Evolutionary conservation across 2,888 invertebrate genomes (phyloP), one percentile per base, ranked within the genome.

Genomic region (Protophormia terraenovae): DNA sequence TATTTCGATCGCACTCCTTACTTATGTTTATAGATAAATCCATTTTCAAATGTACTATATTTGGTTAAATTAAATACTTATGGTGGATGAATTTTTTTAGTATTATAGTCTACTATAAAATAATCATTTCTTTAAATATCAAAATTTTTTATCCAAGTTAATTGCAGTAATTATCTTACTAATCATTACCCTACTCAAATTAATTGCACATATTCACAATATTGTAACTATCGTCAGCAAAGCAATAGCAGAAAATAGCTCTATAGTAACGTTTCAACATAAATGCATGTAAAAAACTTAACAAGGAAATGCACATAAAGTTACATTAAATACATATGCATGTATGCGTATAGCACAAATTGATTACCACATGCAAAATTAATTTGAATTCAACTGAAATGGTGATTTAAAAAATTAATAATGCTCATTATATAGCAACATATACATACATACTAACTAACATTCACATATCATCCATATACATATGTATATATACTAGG

Each of bases 361-460:
- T 87, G 86, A 87, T 87, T 87, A 82, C 73, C 82, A 29, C 83
- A 85, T 86, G 83, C 76, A 85, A 87, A 87, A 87, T 87, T 87
- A 85, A 87, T 86, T 87, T 84, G 86, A 85, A 87, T 83, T 85
- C 84, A 81, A 78, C 79, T 83, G 86, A 83, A 85, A 86, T 84
- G 83, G 77, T 79, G 85, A 82, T 85, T 87, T 87, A 83, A 86
- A 85, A 84, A 84, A 87, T 87, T 87, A 86, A 86, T 86, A 86
- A 80, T 76, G 62, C 83, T 86, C 87, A 87, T 87, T 85, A 87
- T 77, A 64, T 45, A 19, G 41, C 47, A 45, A 22, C 62, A 72
- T 38, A n/a, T 55, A 24, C 27, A 66, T 8, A 47, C 19, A 64
- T 10, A 47, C 6, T 2, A 8, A 24, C 14, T 3, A 8, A 12